These are phyloP conservation scores for Chionoecetes opilio DNA, from an alignment of 1,140 invertebrate genomes.

Conservation along the genomic window DNA sequence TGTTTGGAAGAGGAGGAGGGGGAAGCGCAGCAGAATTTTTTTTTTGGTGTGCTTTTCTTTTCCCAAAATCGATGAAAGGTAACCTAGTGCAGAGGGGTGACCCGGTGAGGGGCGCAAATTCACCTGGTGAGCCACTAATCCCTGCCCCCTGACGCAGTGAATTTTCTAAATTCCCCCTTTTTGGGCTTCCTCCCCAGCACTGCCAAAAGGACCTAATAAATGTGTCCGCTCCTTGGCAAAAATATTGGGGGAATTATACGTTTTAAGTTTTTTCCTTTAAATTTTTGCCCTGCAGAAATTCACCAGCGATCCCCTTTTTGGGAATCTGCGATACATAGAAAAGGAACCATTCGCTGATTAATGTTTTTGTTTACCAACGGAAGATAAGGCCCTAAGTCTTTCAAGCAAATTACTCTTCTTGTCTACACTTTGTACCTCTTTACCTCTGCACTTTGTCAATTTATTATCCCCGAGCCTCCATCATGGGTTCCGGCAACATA, in stretches of 20 bases:
- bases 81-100: too few species aligned
- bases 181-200: neutral
- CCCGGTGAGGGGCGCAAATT: neutral
- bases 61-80: too few species aligned
- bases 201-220: neutral
- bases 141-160: too few species aligned
- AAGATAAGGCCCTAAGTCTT: neutral
- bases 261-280: neutral
- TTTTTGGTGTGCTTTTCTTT: too few species aligned
- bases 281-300: neutral
- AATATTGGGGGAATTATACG: neutral
- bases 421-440: neutral
- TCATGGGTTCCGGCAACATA: neutral
- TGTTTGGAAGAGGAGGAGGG: too few species aligned
- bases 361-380: neutral
- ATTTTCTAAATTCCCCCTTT: neutral
- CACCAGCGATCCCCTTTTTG: too few species aligned
- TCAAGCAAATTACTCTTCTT: neutral
- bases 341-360: neutral
- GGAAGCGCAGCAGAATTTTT: too few species aligned
- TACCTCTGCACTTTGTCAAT: neutral
- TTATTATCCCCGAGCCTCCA: neutral
- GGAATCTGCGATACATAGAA: neutral
- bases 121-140: neutral
- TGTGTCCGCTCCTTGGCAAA: neutral